phyloP scores from a whole-genome alignment of 2,888 invertebrate species.

The Ornithoptera priamus region DNA sequence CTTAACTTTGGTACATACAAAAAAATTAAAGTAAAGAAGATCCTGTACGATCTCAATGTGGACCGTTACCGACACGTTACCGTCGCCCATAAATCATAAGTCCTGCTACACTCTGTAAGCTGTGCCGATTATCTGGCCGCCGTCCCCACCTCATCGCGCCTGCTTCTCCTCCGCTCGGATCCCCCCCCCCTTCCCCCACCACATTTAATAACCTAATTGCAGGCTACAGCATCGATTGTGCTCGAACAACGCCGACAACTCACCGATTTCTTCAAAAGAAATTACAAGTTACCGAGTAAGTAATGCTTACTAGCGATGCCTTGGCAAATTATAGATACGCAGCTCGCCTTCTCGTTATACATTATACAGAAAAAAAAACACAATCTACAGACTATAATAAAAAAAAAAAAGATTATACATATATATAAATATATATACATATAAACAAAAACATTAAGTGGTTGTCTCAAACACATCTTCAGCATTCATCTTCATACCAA shows the following conservation, averaged over 20 bases:
- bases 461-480: too few species aligned
- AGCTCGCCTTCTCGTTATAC: constrained; percentile 15
- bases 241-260: constrained; percentile 27
- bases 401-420: too few species aligned
- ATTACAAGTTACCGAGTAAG: constrained; percentile 32
- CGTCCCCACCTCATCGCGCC: not conserved
- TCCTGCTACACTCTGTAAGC: constrained; percentile 17
- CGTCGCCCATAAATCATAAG: constrained; percentile 29
- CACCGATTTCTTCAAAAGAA: constrained; percentile 34
- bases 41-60: not conserved
- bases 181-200: constrained; percentile 22
- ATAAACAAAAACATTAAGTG: too few species aligned
- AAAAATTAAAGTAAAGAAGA: too few species aligned
- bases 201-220: constrained; percentile 62
- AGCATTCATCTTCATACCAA: too few species aligned
- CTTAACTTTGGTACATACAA: too few species aligned
- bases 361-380: constrained; percentile 13
- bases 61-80: constrained; percentile 15
- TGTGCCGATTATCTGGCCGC: constrained; percentile 21
- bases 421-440: too few species aligned
- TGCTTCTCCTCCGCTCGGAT: not conserved
- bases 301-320: constrained; percentile 30
- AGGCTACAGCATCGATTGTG: constrained; percentile 38
- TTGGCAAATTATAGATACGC: constrained; percentile 29
- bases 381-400: not conserved